Percentiles rank a stretch among this genome's conserved stretches.
Evolutionary conservation across 2,888 invertebrate species (phyloP).

Genomic region (Stenichneumon culpator): DNA sequence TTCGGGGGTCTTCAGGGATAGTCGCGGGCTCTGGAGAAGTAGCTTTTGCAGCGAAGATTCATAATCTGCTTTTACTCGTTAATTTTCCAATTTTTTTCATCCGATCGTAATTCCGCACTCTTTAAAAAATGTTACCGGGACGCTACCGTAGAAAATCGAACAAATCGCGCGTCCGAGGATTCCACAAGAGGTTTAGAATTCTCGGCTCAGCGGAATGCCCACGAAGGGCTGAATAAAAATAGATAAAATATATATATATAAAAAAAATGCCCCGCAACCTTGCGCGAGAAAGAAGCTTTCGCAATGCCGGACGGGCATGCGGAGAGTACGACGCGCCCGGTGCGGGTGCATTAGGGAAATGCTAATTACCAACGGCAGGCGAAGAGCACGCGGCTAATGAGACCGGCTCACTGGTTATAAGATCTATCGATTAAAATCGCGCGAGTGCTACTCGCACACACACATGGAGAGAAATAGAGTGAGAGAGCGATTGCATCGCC

Average conservation of each 20-base stretch:
- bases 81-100: too few species aligned
- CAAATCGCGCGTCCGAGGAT: background rate
- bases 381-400: constrained; percentile 75
- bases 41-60: too few species aligned
- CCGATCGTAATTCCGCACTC: background rate
- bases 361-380: constrained; percentile 73
- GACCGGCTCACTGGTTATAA: constrained; percentile 70
- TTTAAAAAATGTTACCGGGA: background rate
- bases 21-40: too few species aligned
- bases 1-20: too few species aligned
- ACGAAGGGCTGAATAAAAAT: too few species aligned
- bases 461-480: background rate
- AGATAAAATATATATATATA: background rate
- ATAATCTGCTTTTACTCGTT: too few species aligned
- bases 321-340: constrained; percentile 4
- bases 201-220: background rate
- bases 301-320: background rate
- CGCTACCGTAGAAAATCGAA: background rate
- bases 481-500: constrained; percentile 4
- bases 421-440: constrained; percentile 77
- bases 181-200: background rate
- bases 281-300: background rate
- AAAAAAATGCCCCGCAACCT: background rate
- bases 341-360: constrained; percentile 52
- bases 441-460: constrained; percentile 30